These are phyloP conservation scores for Solea solea DNA, from an alignment of 2,113 vertebrate species.

Conservation along the genomic window DNA sequence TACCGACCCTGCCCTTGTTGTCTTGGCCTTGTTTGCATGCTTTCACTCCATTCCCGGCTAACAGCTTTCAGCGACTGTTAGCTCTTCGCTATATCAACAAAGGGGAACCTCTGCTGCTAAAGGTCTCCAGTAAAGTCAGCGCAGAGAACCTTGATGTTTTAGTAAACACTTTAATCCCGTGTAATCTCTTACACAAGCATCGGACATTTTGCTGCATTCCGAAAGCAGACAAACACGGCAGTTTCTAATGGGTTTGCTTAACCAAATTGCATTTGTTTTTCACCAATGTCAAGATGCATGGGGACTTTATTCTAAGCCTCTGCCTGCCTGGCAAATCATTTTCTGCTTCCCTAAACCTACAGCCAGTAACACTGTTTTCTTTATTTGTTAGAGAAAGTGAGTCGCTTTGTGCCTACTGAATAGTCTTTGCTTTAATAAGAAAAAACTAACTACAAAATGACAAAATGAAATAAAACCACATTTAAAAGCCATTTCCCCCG, in stretches of 20 bases:
- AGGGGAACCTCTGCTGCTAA: conserved; percentile 32
- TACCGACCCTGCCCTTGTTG: conserved; percentile 44
- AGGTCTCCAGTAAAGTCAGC: conserved; percentile 54
- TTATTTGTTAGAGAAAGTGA: conserved; percentile 29
- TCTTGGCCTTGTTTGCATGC: conserved; percentile 60
- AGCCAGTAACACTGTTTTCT: conserved; percentile 24
- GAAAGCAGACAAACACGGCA: conserved; percentile 64
- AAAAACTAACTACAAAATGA: conserved; percentile 17
- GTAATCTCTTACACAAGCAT: conserved; percentile 69
- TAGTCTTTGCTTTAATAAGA: conserved; percentile 20
- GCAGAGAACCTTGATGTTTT: conserved; percentile 69
- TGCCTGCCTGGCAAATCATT: conserved; percentile 54
- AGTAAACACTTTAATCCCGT: conserved; percentile 79
- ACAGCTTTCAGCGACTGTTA: conserved; percentile 65
- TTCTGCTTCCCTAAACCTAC: conserved; percentile 34
- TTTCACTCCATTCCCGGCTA: conserved; percentile 42
- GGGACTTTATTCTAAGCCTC: conserved; percentile 61
- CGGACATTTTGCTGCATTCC: conserved; percentile 57
- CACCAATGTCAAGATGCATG: conserved; percentile 55
- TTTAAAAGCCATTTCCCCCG: conserved; percentile 28
- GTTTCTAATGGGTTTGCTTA: conserved; percentile 74
- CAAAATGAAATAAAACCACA: conserved; percentile 21
- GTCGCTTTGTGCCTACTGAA: conserved; percentile 9
- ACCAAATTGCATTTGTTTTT: conserved; percentile 70
- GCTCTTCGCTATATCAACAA: conserved; percentile 61